Percentiles rank a stretch among this genome's conserved stretches.
Evolutionary conservation across 2,888 invertebrate species (phyloP).

Genomic region (Pseudococcus longispinus): DNA sequence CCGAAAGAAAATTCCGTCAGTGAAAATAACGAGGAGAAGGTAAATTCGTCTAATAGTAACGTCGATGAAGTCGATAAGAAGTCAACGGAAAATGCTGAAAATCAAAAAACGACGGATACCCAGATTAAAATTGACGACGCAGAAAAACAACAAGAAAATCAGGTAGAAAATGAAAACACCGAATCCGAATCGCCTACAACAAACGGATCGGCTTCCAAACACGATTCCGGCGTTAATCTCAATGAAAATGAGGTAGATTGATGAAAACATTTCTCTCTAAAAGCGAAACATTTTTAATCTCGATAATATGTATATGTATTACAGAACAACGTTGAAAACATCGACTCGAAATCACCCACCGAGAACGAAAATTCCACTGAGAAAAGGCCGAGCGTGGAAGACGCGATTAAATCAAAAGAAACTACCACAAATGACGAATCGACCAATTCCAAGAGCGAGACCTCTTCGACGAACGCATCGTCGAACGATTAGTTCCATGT

Average conservation of each 20-base stretch:
- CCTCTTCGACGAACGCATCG: background rate
- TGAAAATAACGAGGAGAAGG: background rate
- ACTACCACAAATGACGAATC: background rate
- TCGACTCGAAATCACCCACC: background rate
- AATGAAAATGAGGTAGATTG: background rate
- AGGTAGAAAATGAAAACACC: background rate
- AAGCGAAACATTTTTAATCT: background rate
- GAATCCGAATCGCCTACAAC: background rate
- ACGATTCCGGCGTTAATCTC: background rate
- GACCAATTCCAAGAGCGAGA: slow-evolving; percentile 9
- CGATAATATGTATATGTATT: background rate
- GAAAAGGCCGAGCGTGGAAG: background rate
- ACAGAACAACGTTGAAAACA: background rate
- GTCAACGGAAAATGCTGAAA: slow-evolving; percentile 1
- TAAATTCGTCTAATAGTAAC: background rate
- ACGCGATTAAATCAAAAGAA: background rate
- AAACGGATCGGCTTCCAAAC: slow-evolving; percentile 7
- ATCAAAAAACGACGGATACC: background rate
- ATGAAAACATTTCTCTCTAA: background rate
- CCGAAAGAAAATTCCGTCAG: slow-evolving; percentile 10
- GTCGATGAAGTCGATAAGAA: slow-evolving; percentile 40
- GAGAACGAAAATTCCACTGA: background rate
- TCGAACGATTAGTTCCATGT: slow-evolving; percentile 3
- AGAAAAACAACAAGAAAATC: background rate
- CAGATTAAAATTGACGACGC: background rate